phyloP scores from a whole-genome alignment of 2,797 vertebrate species.

The Hirundo rustica region DNA sequence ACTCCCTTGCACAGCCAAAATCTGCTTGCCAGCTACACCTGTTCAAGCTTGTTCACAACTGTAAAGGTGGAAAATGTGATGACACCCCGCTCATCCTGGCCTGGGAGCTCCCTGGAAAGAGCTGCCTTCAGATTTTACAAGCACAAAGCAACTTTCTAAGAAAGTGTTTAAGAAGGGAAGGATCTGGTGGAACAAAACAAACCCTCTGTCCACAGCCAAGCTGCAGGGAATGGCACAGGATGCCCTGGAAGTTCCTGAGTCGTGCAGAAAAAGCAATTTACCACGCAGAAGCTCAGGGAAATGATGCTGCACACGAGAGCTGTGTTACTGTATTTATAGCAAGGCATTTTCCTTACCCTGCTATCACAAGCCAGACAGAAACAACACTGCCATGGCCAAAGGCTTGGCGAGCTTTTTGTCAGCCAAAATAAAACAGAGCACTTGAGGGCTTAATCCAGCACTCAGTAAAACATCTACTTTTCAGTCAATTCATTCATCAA shows the following conservation, averaged over 20 bases:
- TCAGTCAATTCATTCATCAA: background rate
- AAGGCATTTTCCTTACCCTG: background rate
- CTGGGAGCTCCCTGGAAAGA: constrained; percentile 3
- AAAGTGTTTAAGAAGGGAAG: background rate
- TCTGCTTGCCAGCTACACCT: background rate
- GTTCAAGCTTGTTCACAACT: background rate
- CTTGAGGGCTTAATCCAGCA: background rate
- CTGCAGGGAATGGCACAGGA: background rate
- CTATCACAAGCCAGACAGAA: background rate
- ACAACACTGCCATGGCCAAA: background rate
- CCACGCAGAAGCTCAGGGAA: background rate
- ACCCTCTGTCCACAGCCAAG: background rate
- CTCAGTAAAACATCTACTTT: background rate
- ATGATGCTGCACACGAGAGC: background rate
- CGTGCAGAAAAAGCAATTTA: background rate
- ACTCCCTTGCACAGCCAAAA: background rate
- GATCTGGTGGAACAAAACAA: background rate
- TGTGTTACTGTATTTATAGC: background rate
- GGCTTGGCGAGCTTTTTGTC: background rate
- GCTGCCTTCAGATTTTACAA: background rate
- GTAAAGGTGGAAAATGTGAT: background rate
- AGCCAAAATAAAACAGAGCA: constrained; percentile 2
- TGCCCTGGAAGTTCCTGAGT: background rate
- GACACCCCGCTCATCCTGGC: background rate
- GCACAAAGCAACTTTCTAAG: background rate